These are phyloP conservation scores for Nicator chloris DNA, from an alignment of 2,113 vertebrate species.

Conservation along the genomic window DNA sequence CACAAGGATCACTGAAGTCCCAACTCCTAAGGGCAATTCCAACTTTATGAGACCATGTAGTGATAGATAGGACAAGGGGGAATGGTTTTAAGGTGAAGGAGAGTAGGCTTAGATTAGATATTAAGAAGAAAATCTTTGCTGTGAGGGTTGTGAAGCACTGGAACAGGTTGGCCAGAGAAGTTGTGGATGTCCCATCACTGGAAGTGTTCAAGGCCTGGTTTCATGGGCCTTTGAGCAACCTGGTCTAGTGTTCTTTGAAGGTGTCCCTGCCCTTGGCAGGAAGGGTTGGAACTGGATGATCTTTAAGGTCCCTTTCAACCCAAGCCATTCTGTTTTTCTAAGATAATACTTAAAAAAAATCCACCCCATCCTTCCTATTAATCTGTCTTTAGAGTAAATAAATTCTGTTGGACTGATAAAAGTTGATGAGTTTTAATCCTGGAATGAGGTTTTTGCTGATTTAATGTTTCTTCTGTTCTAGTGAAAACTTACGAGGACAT, in stretches of 20 bases:
- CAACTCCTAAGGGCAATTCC: background rate
- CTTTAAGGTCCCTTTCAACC: background rate
- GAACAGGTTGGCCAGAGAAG: background rate
- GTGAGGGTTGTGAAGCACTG: background rate
- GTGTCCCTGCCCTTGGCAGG: background rate
- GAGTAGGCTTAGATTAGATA: background rate
- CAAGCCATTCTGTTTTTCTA: background rate
- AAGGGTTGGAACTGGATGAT: background rate
- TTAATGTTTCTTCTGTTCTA: slow-evolving; percentile 48
- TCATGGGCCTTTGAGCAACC: background rate
- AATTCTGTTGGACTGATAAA: background rate
- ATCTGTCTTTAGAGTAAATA: background rate
- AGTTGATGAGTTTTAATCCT: background rate
- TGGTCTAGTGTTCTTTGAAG: background rate
- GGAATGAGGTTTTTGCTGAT: background rate
- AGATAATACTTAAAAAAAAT: accelerated
- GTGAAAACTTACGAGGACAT: slow-evolving; percentile 95
- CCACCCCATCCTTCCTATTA: background rate
- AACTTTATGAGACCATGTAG: background rate
- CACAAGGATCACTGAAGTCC: background rate
- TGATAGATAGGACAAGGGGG: background rate
- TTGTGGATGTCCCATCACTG: background rate
- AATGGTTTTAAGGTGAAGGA: background rate
- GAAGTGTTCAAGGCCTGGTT: background rate
- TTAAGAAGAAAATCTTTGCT: background rate